A percentile compares a stretch with the other conserved stretches of the same genome.
Conservation (phyloP, 1,140 invertebrate genomes). For the Meloidogyne exigua region DNA sequence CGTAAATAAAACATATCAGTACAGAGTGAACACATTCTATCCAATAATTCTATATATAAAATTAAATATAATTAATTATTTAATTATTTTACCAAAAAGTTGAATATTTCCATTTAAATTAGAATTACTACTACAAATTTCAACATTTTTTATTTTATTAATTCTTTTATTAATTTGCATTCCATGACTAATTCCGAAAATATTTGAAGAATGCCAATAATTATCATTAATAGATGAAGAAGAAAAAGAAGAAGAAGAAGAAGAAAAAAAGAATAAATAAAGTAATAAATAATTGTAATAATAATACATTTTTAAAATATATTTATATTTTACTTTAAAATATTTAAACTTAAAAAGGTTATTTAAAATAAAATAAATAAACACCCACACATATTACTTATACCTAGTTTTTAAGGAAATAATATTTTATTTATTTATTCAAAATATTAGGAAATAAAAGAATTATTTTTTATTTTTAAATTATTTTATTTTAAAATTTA, state of each 20-base stretch:
- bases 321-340: too few species aligned
- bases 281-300: not conserved
- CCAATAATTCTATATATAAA: not conserved
- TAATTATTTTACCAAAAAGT: slow-evolving; percentile 3
- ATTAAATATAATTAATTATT: too few species aligned
- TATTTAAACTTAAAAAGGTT: too few species aligned
- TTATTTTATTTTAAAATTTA: too few species aligned
- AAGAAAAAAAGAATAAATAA: not conserved
- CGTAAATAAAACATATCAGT: slow-evolving; percentile 2
- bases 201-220: not conserved
- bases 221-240: not conserved
- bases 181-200: not conserved
- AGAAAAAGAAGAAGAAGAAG: not conserved
- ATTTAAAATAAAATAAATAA: too few species aligned
- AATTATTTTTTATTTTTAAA: too few species aligned
- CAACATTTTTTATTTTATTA: not conserved
- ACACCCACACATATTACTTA: too few species aligned
- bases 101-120: slow-evolving; percentile 2
- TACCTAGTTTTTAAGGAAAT: too few species aligned
- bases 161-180: not conserved
- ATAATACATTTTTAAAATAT: not conserved
- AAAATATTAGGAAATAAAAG: too few species aligned
- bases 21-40: not conserved
- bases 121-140: too few species aligned
- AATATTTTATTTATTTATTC: too few species aligned